Evolutionary conservation across 2,797 vertebrate genomes (phyloP), one percentile per base, ranked within the genome.

Genomic region (Leptatherina wallacei): DNA sequence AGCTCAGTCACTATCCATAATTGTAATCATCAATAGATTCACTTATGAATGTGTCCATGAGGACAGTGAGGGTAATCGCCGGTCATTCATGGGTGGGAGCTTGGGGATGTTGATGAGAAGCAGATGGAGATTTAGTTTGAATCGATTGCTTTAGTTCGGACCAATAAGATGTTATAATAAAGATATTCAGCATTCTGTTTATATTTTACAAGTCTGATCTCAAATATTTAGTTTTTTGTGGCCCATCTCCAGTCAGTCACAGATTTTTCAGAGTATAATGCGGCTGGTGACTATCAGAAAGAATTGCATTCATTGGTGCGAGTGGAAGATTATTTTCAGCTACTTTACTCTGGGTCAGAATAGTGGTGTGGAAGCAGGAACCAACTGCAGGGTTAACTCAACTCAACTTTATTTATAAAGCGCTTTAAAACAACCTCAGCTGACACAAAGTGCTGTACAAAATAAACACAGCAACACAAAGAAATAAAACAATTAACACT

Each of bases 21-120:
- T 93, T 92, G 87, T 92, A 91, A 92, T 91, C 75, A 82, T 91
- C 85, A 83, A 80, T 89, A 87, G 88, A 91, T 90, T 93, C 80
- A 85, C 85, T 84, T 83, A 82, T 86, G 78, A 91, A 88, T 65
- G 70, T 38, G 66, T 83, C 81, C 71, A 64, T 80, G 72, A 87
- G 80, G 71, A 73, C 67, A 79, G 75, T 66, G 80, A 85, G 89
- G 70, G 85, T 81, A 86, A 91, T 86, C 27, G 76, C 69, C 52
- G 85, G 75, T 84, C 59, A 22, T 64, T 73, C 68, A 59, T 55
- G 57, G 65, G 65, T 54, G 71, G 65, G 40, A 35, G 38, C 29
- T 9, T 32, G 35, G 49, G 29, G 58, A 49, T 40, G 29, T 24
- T 72, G 62, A 84, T 78, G 62, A 86, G 69, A 68, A 40, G 56